Evolutionary conservation across 2,797 vertebrate species (phyloP), one percentile per base, ranked within the genome.

Genomic region (Rhodeus uyekii): DNA sequence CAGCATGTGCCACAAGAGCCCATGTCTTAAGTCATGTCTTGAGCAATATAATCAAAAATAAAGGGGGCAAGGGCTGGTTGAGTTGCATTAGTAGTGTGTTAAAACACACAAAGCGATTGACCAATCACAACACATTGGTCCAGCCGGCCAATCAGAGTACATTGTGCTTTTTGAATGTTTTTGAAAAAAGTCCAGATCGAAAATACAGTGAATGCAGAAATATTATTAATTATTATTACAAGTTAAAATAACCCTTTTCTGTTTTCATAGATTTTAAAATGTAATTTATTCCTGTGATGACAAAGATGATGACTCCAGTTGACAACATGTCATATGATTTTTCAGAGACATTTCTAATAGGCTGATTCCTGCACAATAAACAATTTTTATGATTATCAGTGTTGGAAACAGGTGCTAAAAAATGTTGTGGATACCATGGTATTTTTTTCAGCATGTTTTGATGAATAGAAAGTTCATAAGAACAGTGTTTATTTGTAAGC

Each of bases 21-120:
- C 5, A 27, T 34, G 9, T 50, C 1, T 71, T 48, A 22, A 9
- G 2, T 69, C 14, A 32, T n/a, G 24, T n/a, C n/a, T 5, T 58
- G 10, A 58, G 4, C 53, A 58, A 50, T 50, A 22, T 3, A 50
- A n/a, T n/a, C n/a, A n/a, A n/a, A n/a, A n/a, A n/a, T n/a, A n/a
- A n/a, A n/a, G n/a, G n/a, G n/a, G n/a, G n/a, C n/a, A n/a, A n/a
- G n/a, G n/a, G n/a, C n/a, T n/a, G n/a, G n/a, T n/a, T n/a, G n/a
- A n/a, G n/a, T n/a, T n/a, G n/a, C n/a, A n/a, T n/a, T n/a, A n/a
- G n/a, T n/a, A n/a, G n/a, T n/a, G n/a, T n/a, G n/a, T n/a, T n/a
- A n/a, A n/a, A n/a, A n/a, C n/a, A n/a, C n/a, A n/a, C 5, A 0
- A 18, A 2, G 0, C 0, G 16, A 16, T 46, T 46, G 16, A 46